Evolutionary conservation across 2,888 invertebrate species (phyloP).

Genomic region (Cataglyphis altisquamis): DNA sequence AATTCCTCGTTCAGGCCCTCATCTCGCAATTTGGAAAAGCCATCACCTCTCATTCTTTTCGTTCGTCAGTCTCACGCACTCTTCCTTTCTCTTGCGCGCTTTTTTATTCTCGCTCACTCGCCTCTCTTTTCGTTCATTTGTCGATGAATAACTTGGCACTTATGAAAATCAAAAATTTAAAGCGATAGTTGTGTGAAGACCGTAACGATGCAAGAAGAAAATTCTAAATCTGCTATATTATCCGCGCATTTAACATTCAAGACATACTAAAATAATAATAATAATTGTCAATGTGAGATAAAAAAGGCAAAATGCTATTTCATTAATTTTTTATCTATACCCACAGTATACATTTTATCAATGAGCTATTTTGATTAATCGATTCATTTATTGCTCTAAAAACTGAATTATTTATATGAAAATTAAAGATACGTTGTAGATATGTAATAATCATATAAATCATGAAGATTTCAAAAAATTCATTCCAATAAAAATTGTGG

Average conservation of each 20-base stretch:
- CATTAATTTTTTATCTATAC: not conserved
- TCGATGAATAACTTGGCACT: constrained; percentile 50
- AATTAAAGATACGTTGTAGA: not conserved
- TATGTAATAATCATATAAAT: not conserved
- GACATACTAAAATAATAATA: not conserved
- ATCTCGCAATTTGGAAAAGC: constrained; percentile 18
- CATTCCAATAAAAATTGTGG: not conserved
- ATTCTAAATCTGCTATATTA: not conserved
- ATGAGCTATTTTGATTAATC: not conserved
- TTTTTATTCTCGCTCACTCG: not conserved
- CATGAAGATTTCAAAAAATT: not conserved
- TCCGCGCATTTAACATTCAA: not conserved
- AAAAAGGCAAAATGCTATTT: not conserved
- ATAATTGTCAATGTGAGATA: not conserved
- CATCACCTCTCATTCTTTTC: not conserved
- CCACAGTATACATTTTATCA: not conserved
- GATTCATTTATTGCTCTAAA: not conserved
- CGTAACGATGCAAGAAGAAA: constrained; percentile 38
- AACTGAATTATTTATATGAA: constrained; percentile 6
- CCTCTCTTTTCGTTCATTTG: constrained; percentile 15
- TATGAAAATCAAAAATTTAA: constrained; percentile 43
- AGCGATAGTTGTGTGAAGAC: constrained; percentile 26
- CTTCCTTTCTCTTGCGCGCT: constrained; percentile 21
- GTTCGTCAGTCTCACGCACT: constrained; percentile 41
- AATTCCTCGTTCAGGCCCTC: constrained; percentile 8